Evolutionary conservation across 2,113 vertebrate genomes (phyloP), one percentile per base, ranked within the genome.

Genomic region (Anoura caudifer): DNA sequence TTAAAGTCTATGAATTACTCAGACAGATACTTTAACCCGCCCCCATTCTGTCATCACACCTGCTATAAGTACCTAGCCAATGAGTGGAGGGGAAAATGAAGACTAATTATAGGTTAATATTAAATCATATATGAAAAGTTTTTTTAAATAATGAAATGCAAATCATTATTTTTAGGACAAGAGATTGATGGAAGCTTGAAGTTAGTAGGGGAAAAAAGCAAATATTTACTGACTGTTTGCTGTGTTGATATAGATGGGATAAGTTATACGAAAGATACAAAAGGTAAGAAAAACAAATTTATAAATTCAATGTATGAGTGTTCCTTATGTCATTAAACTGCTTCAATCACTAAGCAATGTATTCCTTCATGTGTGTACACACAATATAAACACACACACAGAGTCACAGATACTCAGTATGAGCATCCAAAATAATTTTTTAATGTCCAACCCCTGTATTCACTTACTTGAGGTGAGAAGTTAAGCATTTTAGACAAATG

Each of bases 101-200:
- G 43, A 59, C 33, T 50, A 20, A 87, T 24, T 61, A 93, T n/a
- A 2, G 1, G 5, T 89, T 52, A 63, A 63, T 63, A 83, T 73
- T 36, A 83, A 67, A 63, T 91, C 70, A 70, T 33, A 70, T 50
- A 28, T 17, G n/a, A 81, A 91, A 12, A 54, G 17, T 41, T 54
- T 54, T 69, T 93, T 84, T n/a, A 86, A 90, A 86, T 69, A 90
- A 7, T 69, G 36, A 93, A 94, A 84, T 80, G 61, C 6, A 73
- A 92, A 72, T 90, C 7, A 80, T 75, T 87, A 41, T 73, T 92
- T 94, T 70, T 79, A 92, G 45, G 28, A 87, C 41, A 24, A 90
- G 50, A 90, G 10, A 76, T 65, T 79, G 89, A 26, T 61, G 16
- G 33, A 94, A 90, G 28, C 16, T 54, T 89, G 31, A 7, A 63